phyloP scores from a whole-genome alignment of 2,888 invertebrate species.

The Automeris io region DNA sequence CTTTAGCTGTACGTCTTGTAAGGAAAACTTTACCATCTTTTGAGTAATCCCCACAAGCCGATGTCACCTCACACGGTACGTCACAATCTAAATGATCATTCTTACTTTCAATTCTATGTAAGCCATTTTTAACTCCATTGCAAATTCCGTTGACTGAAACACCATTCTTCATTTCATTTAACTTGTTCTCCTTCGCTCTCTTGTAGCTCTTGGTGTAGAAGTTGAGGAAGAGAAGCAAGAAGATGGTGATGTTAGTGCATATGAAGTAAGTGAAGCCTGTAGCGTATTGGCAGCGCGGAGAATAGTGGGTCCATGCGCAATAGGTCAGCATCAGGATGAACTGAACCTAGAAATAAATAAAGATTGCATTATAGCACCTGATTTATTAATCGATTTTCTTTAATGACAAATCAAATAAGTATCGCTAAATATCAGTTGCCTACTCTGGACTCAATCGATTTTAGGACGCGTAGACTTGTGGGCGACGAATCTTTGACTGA shows the following conservation, averaged over 20 bases:
- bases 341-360: constrained; percentile 71
- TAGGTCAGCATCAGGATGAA: constrained; percentile 82
- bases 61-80: constrained; percentile 45
- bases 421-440: too few relatives aligned
- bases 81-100: constrained; percentile 36
- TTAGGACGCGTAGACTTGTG: too few relatives aligned
- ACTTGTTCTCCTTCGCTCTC: constrained; percentile 29
- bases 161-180: constrained; percentile 28
- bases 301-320: constrained; percentile 72
- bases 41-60: constrained; percentile 50
- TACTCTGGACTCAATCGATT: too few relatives aligned
- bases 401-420: background rate
- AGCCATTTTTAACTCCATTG: constrained; percentile 28
- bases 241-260: constrained; percentile 76
- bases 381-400: background rate
- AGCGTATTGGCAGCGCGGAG: constrained; percentile 79
- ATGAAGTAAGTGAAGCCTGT: constrained; percentile 73
- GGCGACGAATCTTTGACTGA: too few relatives aligned
- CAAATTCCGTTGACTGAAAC: constrained; percentile 1
- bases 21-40: constrained; percentile 53
- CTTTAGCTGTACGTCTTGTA: constrained; percentile 52
- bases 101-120: constrained; percentile 32
- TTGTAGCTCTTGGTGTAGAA: constrained; percentile 80
- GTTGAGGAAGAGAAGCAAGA: constrained; percentile 80
- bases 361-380: background rate